A percentile compares a stretch with the other conserved stretches of the same genome.
Evolutionary conservation across 2,797 vertebrate species (phyloP).

Genomic region (Ibycter americanus): DNA sequence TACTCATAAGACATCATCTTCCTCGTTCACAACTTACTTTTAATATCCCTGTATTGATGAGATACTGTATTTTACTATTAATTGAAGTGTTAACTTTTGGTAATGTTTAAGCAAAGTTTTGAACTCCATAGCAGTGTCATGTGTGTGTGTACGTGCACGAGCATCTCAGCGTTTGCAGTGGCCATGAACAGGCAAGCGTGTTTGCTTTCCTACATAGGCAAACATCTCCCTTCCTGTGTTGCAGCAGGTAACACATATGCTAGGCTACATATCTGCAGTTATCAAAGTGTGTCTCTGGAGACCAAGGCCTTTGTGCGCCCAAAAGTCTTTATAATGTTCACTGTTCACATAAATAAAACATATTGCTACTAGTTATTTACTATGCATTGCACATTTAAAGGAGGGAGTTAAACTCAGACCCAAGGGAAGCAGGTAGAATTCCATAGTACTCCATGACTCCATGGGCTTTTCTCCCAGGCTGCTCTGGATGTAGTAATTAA

Average conservation of each 20-base stretch:
- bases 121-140: fast-evolving
- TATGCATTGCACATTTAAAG: background rate
- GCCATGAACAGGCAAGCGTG: background rate
- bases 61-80: background rate
- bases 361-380: background rate
- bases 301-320: background rate
- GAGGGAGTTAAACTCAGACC: background rate
- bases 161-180: background rate
- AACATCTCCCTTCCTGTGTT: background rate
- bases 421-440: background rate
- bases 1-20: background rate
- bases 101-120: background rate
- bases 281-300: background rate
- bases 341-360: background rate
- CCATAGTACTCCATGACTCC: background rate
- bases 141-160: fast-evolving
- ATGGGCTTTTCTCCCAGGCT: background rate
- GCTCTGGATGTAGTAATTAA: background rate
- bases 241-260: background rate
- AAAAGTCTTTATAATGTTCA: background rate
- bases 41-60: background rate
- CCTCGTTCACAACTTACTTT: background rate
- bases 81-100: background rate
- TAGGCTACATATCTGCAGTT: background rate
- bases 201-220: background rate